phyloP scores from a whole-genome alignment of 2,113 vertebrate species.

The Telmatochromis brichardi region DNA sequence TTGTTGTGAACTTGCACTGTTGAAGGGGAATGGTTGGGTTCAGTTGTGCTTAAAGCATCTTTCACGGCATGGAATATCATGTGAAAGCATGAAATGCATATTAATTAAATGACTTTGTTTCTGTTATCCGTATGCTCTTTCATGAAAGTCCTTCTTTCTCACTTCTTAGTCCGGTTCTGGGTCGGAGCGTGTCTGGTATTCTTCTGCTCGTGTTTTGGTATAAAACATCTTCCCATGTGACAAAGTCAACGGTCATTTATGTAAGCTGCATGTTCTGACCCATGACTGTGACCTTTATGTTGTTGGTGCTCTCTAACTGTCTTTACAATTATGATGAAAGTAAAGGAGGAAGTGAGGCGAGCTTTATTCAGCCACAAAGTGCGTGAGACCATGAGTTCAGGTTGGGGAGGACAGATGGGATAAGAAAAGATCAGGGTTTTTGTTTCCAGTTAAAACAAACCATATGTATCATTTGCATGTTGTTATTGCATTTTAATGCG shows the following conservation, averaged over 20 bases:
- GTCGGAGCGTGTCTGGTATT: background rate
- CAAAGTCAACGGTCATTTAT: background rate
- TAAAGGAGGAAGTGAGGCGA: background rate
- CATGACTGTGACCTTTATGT: background rate
- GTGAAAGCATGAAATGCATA: background rate
- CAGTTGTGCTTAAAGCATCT: rapidly evolving
- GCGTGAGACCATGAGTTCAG: rapidly evolving
- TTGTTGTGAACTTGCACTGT: background rate
- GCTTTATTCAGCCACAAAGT: rapidly evolving
- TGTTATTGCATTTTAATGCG: rapidly evolving
- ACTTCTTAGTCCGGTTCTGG: rapidly evolving
- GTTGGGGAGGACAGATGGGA: background rate
- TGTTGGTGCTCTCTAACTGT: background rate
- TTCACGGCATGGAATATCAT: rapidly evolving
- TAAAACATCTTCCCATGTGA: background rate
- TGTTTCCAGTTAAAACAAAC: background rate
- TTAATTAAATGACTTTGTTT: background rate
- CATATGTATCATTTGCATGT: rapidly evolving
- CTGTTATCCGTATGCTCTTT: background rate
- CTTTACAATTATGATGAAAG: background rate
- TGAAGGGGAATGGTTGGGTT: background rate
- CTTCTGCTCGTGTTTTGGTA: background rate
- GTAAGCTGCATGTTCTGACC: background rate
- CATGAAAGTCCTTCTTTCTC: background rate
- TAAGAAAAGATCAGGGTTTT: background rate